A percentile compares a stretch with the other conserved stretches of the same genome.
Evolutionary conservation across 2,797 vertebrate genomes (phyloP).

Genomic region (Paedocypris micromegethes): DNA sequence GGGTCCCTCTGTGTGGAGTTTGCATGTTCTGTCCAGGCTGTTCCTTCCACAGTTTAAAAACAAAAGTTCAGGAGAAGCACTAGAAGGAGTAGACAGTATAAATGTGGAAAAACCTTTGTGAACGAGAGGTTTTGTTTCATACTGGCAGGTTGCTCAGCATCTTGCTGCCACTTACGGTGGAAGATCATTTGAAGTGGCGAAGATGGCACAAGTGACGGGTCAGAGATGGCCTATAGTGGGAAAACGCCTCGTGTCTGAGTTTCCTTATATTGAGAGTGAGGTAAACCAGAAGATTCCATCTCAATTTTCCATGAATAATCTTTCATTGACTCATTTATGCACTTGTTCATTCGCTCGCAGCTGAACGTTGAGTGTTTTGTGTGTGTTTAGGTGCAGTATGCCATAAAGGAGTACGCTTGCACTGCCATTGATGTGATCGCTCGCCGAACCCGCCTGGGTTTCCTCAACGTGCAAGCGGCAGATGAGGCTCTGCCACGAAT

Average conservation of each 20-base stretch:
- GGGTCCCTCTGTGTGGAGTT: too few relatives aligned
- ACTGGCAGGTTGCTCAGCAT: slow-evolving; percentile 85
- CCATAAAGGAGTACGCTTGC: slow-evolving; percentile 90
- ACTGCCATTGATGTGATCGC: slow-evolving; percentile 89
- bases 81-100: too few relatives aligned
- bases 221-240: slow-evolving; percentile 94
- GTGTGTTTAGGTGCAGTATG: slow-evolving; percentile 79
- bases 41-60: too few relatives aligned
- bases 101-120: background rate
- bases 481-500: slow-evolving; percentile 91
- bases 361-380: slow-evolving; percentile 9
- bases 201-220: slow-evolving; percentile 89
- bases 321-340: too few relatives aligned
- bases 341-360: too few relatives aligned
- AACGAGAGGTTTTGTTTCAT: background rate
- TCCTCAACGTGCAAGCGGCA: slow-evolving; percentile 93
- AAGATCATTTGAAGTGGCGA: slow-evolving; percentile 85
- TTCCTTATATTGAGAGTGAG: slow-evolving; percentile 96
- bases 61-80: too few relatives aligned
- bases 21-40: too few relatives aligned
- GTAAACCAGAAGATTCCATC: slow-evolving; percentile 56
- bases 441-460: slow-evolving; percentile 86
- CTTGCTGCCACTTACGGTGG: slow-evolving; percentile 82
- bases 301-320: too few relatives aligned
- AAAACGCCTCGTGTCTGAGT: slow-evolving; percentile 90